A percentile compares a stretch with the other conserved stretches of the same genome.
phyloP scores from a whole-genome alignment of 2,113 vertebrate genomes.

The Cercocebus atys region DNA sequence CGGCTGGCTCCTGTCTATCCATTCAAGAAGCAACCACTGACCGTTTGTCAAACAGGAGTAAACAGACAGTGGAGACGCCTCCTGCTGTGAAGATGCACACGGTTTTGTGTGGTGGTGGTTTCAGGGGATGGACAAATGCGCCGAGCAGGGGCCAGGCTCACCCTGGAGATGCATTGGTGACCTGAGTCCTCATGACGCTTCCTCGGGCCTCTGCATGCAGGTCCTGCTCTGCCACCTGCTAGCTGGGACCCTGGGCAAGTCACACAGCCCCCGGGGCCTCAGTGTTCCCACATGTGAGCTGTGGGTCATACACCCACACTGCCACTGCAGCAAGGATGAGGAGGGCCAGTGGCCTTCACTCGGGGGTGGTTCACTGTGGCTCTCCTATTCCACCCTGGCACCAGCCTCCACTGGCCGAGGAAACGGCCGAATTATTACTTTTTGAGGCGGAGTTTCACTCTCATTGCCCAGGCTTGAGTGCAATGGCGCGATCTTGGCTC shows the following conservation, averaged over 20 bases:
- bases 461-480: too few species aligned
- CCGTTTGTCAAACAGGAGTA: neutral
- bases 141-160: neutral
- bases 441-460: too few species aligned
- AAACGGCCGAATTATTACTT: neutral
- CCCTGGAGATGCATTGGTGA: neutral
- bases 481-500: too few species aligned
- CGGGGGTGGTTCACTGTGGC: neutral
- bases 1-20: neutral
- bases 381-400: rapidly evolving
- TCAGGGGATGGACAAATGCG: neutral
- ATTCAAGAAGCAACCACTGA: neutral
- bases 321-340: neutral
- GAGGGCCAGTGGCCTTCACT: neutral
- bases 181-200: neutral
- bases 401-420: neutral
- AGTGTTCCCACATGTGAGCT: neutral
- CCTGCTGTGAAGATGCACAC: rapidly evolving
- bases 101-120: neutral
- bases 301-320: rapidly evolving
- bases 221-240: neutral
- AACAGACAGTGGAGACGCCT: neutral
- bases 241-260: neutral
- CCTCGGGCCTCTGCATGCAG: neutral
- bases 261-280: neutral